These are phyloP conservation scores for Trididemnum nubilum DNA, from an alignment of 23 tunicate genomes.

Conservation along the genomic window DNA sequence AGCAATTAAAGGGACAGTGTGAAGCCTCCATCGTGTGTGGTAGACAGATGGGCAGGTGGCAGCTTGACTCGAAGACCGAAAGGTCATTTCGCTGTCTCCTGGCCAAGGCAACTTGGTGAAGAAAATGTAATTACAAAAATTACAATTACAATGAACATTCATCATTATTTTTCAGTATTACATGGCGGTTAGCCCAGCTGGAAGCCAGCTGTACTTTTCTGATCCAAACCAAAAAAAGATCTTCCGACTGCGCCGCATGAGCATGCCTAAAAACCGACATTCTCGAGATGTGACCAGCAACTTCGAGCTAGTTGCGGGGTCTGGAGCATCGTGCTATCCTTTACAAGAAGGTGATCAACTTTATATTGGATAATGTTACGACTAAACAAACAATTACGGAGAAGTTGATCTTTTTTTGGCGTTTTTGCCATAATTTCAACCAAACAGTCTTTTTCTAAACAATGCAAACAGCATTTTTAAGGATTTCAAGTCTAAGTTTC, in stretches of 20 bases:
- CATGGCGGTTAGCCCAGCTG: conserved; percentile 74
- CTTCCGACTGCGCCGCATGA: conserved; percentile 65
- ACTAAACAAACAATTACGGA: too few species aligned
- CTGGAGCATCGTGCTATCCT: conserved; percentile 73
- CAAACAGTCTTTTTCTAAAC: not conserved
- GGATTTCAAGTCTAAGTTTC: too few species aligned
- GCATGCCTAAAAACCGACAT: conserved; percentile 30
- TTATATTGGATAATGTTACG: too few species aligned
- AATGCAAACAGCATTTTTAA: not conserved
- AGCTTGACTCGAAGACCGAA: too few species aligned
- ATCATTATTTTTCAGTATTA: conserved; percentile 52
- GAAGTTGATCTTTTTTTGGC: too few species aligned
- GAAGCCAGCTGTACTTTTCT: conserved; percentile 71
- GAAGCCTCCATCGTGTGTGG: too few species aligned
- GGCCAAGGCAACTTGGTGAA: too few species aligned
- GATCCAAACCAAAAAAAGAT: conserved; percentile 63
- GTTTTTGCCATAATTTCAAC: too few species aligned
- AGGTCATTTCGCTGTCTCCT: too few species aligned
- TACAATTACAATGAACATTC: conserved; percentile 41
- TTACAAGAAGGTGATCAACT: conserved; percentile 69
- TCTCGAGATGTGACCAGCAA: conserved; percentile 64
- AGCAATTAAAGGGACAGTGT: too few species aligned
- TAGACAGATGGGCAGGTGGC: too few species aligned
- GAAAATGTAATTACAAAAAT: too few species aligned
- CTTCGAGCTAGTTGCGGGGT: conserved; percentile 76